Percentiles rank a stretch among this genome's conserved stretches.
These are phyloP conservation scores for Rhizoglyphus robini DNA, from an alignment of 1,140 invertebrate species.

Conservation along the genomic window DNA sequence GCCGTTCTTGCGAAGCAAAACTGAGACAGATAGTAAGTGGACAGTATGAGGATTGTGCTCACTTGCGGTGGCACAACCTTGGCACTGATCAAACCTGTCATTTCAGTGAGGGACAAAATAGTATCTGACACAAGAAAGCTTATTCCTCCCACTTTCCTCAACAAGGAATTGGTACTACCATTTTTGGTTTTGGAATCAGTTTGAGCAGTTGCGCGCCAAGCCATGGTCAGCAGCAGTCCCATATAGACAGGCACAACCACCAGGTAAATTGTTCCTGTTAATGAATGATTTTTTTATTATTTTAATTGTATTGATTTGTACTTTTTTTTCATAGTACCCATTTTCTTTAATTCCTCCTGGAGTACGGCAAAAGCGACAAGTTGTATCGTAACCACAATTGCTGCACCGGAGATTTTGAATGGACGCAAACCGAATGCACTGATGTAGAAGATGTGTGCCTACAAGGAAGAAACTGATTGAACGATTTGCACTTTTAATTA, in stretches of 20 bases:
- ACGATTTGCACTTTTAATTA: neutral
- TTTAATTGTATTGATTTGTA: neutral
- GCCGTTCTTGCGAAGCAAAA: neutral
- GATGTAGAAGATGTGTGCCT: slow-evolving; percentile 2
- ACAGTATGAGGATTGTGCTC: neutral
- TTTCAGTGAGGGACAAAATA: neutral
- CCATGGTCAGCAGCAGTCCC: neutral
- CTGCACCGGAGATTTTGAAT: neutral
- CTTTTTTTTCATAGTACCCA: neutral
- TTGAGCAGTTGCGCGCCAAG: neutral
- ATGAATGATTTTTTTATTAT: too few species aligned
- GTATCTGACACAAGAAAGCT: neutral
- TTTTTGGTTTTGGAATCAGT: neutral
- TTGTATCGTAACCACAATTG: neutral
- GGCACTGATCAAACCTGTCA: neutral
- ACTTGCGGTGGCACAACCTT: neutral
- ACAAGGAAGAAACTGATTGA: neutral
- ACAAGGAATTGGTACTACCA: too few species aligned
- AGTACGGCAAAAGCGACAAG: neutral
- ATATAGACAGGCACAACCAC: neutral
- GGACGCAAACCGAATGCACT: neutral
- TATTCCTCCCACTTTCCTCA: neutral
- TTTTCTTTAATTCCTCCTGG: neutral
- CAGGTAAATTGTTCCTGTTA: neutral
- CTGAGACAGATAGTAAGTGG: slow-evolving; percentile 1